Percentiles rank a stretch among this genome's conserved stretches.
Evolutionary conservation across 2,888 invertebrate species (phyloP).

Genomic region (Drosophila atripex): DNA sequence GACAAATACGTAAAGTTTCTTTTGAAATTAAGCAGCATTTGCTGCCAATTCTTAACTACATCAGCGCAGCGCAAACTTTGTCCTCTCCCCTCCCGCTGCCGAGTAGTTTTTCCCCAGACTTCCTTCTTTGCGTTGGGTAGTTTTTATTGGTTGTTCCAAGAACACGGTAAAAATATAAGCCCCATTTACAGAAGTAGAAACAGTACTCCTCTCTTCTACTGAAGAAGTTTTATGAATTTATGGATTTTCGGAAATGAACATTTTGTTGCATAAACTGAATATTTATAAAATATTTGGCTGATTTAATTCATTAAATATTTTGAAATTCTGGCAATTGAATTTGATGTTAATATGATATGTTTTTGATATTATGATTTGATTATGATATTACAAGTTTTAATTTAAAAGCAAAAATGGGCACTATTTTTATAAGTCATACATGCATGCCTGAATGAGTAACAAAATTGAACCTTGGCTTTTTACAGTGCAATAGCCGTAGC

Average conservation of each 20-base stretch:
- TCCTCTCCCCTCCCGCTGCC: constrained; percentile 54
- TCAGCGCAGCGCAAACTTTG: constrained; percentile 75
- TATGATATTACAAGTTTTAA: too few relatives aligned
- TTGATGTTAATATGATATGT: too few relatives aligned
- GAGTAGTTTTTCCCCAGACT: constrained; percentile 54
- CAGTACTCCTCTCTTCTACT: too few relatives aligned
- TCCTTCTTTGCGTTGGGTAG: constrained; percentile 36
- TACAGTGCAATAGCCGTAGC: neutral
- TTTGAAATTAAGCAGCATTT: constrained; percentile 80
- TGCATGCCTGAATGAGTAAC: too few relatives aligned
- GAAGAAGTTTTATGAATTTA: neutral
- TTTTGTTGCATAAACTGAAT: neutral
- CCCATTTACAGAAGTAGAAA: neutral
- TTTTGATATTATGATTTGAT: too few relatives aligned
- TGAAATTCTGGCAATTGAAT: too few relatives aligned
- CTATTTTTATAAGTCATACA: too few relatives aligned
- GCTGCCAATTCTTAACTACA: constrained; percentile 80
- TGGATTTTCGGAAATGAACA: neutral
- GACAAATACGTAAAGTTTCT: constrained; percentile 80
- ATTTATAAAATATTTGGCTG: too few relatives aligned
- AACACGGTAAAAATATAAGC: constrained; percentile 8
- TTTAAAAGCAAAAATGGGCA: too few relatives aligned
- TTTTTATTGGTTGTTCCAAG: constrained; percentile 47
- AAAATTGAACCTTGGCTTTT: neutral
- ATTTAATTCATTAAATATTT: too few relatives aligned